Evolutionary conservation across 2,888 invertebrate species (phyloP), one percentile per base, ranked within the genome.

Genomic region (Holacanthella duospinosa): DNA sequence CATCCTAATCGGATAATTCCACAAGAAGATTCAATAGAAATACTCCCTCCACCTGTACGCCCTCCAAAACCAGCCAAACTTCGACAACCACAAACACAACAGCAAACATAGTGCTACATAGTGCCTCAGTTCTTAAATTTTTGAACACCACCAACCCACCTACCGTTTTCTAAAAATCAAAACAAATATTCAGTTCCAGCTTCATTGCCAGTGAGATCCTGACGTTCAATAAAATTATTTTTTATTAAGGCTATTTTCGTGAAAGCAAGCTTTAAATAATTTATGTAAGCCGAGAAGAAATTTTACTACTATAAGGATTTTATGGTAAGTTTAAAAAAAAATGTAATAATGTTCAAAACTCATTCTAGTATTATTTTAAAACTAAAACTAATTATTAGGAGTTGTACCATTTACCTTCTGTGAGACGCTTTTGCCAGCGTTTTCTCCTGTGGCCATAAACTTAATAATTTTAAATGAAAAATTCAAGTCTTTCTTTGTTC

Each of bases 11-110:
- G 28, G 53, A 48, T 29, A 9, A 48, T 16, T 21, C 19, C 4
- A 48, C 4, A 25, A 27, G 29, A 28, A 3, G 55, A 27, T 27
- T 3, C 54, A 6, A 43, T 62, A 53, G 29, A 60, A 60, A 24
- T 25, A 60, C 9, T 57, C 60, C 21, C 66, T 57, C 63, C 70
- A 58, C 67, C 69, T 21, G 65, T 64, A 43, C 66, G 64, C 53
- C 68, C 66, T 9, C 64, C 67, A 9, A 59, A 67, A 48, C 67
- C 67, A n/a, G 59, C 60, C 24, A 59, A 59, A 58, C 60, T 62
- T 26, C 63, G 57, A 44, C 59, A 12, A 59, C 16, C 48, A 9
- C 21, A 48, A 48, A 21, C 48, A n/a, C 19, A 6, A 36, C 36
- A 36, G n/a, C n/a, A n/a, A n/a, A n/a, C n/a, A n/a, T n/a, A n/a